These are phyloP conservation scores for Drosophila nebulosa DNA, from an alignment of 1,140 invertebrate species.

Conservation along the genomic window DNA sequence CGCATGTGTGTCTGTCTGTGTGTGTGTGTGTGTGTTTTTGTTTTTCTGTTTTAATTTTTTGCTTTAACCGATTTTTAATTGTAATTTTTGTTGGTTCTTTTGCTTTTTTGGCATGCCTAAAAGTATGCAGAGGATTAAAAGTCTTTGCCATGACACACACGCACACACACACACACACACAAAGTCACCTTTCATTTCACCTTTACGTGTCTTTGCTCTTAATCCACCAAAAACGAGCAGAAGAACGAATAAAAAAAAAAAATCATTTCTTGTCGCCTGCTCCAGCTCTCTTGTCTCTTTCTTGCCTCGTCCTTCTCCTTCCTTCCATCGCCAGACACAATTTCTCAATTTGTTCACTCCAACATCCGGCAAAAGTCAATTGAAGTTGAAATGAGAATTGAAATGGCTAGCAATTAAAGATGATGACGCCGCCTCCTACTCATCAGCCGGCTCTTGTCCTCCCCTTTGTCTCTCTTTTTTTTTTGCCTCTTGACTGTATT, in stretches of 20 bases:
- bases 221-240: constrained; percentile 9
- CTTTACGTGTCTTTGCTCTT: background rate
- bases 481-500: constrained; percentile 9
- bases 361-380: constrained; percentile 62
- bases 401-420: constrained; percentile 77
- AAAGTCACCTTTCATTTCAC: background rate
- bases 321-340: background rate
- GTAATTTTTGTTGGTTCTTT: constrained; percentile 50
- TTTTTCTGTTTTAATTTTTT: constrained; percentile 25
- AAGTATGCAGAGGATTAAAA: background rate
- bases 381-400: constrained; percentile 72
- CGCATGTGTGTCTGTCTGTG: background rate
- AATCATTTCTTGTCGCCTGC: background rate
- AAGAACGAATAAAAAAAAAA: constrained; percentile 12
- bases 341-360: constrained; percentile 19
- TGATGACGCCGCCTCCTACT: constrained; percentile 41
- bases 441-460: background rate
- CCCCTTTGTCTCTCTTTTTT: background rate
- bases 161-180: background rate
- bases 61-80: constrained; percentile 44
- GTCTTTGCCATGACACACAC: background rate
- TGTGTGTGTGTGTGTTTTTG: background rate
- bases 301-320: too few relatives aligned
- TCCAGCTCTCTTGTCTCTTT: background rate
- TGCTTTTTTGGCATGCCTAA: background rate